A percentile compares a stretch with the other conserved stretches of the same genome.
Evolutionary conservation across 2,888 invertebrate genomes (phyloP).

Genomic region (Trissolcus japonicus): DNA sequence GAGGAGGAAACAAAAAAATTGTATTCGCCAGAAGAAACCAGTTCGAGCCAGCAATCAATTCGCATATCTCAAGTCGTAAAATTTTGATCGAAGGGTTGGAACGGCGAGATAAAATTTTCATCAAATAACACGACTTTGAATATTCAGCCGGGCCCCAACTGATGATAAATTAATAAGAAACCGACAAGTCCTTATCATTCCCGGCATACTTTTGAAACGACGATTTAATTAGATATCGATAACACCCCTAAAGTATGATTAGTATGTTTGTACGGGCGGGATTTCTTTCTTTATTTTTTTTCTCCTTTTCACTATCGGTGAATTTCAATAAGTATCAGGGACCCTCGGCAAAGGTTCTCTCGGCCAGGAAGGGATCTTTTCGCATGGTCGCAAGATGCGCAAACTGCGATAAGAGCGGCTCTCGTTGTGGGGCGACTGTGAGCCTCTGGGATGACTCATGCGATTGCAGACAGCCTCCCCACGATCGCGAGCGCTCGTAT

Average conservation of each 20-base stretch:
- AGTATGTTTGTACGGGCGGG: slow-evolving; percentile 25
- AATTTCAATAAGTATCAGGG: slow-evolving; percentile 50
- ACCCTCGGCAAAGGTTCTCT: slow-evolving; percentile 32
- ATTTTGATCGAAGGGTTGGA: no score
- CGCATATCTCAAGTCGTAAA: not conserved
- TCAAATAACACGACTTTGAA: no score
- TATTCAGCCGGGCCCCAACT: not conserved
- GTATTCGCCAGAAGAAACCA: not conserved
- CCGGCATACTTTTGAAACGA: slow-evolving; percentile 17
- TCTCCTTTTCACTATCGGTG: slow-evolving; percentile 34
- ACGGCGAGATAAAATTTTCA: no score
- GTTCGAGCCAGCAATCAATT: slow-evolving; percentile 1
- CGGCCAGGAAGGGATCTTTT: slow-evolving; percentile 24
- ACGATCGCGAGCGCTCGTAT: slow-evolving; percentile 43
- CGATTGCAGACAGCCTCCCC: slow-evolving; percentile 50
- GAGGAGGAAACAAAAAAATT: not conserved
- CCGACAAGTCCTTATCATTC: slow-evolving; percentile 5
- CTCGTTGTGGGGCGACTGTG: slow-evolving; percentile 41
- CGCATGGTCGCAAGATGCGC: slow-evolving; percentile 54
- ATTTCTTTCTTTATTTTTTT: not conserved
- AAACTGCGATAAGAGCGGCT: slow-evolving; percentile 50
- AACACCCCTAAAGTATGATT: slow-evolving; percentile 14
- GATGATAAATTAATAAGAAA: not conserved
- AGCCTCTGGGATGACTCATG: slow-evolving; percentile 52
- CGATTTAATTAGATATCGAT: slow-evolving; percentile 34